These are phyloP conservation scores for Cavia aperea DNA, from an alignment of 2,113 vertebrate species.

Conservation along the genomic window DNA sequence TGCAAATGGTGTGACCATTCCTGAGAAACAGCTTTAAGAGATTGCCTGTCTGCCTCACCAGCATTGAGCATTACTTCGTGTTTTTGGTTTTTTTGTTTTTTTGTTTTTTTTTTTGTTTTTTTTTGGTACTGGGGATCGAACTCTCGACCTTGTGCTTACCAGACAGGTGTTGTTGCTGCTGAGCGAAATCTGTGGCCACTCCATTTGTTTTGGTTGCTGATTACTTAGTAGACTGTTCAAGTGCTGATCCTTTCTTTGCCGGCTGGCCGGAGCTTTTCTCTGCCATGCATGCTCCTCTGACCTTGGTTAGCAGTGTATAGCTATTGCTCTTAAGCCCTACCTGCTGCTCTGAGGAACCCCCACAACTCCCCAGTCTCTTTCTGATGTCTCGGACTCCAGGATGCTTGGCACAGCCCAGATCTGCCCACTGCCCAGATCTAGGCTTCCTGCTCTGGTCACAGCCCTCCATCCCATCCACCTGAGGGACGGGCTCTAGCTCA, in stretches of 20 bases:
- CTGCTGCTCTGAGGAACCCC: background rate
- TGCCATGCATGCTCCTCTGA: background rate
- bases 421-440: background rate
- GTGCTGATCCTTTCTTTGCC: background rate
- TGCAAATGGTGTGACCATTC: background rate
- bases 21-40: background rate
- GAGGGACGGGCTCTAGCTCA: background rate
- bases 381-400: background rate
- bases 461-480: background rate
- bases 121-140: too few species aligned
- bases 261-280: background rate
- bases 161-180: too few species aligned
- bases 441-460: background rate
- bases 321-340: background rate
- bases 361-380: rapidly evolving
- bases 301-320: background rate
- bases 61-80: background rate
- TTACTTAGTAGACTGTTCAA: background rate
- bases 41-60: background rate
- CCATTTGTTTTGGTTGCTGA: background rate
- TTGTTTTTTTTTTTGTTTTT: too few species aligned
- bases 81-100: too few species aligned
- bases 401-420: too few species aligned
- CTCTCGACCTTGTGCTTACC: too few species aligned
- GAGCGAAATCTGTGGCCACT: too few species aligned